Evolutionary conservation across 2,797 vertebrate genomes (phyloP), one percentile per base, ranked within the genome.

Genomic region (Peromyscus eremicus): DNA sequence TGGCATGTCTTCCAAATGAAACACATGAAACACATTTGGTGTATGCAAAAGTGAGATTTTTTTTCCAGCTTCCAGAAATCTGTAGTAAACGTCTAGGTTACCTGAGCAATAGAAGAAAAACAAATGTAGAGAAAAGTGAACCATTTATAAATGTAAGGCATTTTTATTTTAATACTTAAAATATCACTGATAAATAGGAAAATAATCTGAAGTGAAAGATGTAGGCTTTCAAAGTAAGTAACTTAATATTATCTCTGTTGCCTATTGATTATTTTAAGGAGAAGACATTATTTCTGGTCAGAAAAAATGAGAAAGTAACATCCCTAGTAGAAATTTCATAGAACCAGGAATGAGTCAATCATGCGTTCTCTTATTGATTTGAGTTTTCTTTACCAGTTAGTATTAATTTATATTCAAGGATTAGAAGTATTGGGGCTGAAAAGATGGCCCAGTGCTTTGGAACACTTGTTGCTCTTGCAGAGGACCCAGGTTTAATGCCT

Each of bases 91-190:
- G 8, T 92, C 34, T 57, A 68, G 66, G 49, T 37, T 95, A 87
- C 66, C 46, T 91, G 83, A 94, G 23, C 37, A 93, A 80, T 71
- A 57, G 27, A 60, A 23, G 3, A 86, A 94, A 89, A 97, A 62
- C 32, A 83, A 46, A 49, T n/a, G 32, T 95, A 13, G 6, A 4
- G 13, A 87, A 62, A 6, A 70, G 4, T 49, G 49, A 92, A 70
- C 1, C 25, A 25, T 97, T 57, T 62, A 64, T 55, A 92, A 91
- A 52, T 91, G 52, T 70, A 81, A 94, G 32, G 52, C 37, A 76
- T 71, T 85, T 5, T 57, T 57, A 92, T 81, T 89, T 92, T 23
- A 83, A 93, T 14, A 13, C 23, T 75, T 87, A 73, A 93, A 40
- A 68, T 79, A 70, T 76, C 55, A 23, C 21, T 86, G 70, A 16